phyloP scores from a whole-genome alignment of 2,888 invertebrate genomes.

The Atethmia centrago region DNA sequence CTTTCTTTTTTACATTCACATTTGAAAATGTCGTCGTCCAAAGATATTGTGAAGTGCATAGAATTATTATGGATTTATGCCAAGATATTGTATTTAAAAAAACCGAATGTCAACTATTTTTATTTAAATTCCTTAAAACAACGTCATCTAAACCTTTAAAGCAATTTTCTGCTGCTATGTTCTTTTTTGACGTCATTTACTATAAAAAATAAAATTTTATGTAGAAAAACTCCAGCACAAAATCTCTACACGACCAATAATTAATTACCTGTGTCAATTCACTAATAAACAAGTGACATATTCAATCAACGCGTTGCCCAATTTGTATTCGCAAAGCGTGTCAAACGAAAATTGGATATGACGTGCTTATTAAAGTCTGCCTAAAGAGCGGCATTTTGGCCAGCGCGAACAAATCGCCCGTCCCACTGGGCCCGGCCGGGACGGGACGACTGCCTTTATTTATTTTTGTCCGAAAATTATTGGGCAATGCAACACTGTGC shows the following conservation, averaged over 20 bases:
- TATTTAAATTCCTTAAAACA: conserved; percentile 9
- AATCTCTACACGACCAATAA: conserved; percentile 4
- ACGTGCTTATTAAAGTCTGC: conserved; percentile 87
- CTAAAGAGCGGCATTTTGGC: conserved; percentile 89
- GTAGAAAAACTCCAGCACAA: background rate
- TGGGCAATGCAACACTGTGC: conserved; percentile 60
- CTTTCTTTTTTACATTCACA: conserved; percentile 20
- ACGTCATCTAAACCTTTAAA: background rate
- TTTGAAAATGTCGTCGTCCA: conserved; percentile 1
- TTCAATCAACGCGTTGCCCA: conserved; percentile 78
- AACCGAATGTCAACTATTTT: background rate
- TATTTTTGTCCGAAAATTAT: conserved; percentile 75
- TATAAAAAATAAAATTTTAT: too few species aligned
- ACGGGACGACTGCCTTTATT: conserved; percentile 74
- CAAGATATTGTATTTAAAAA: conserved; percentile 37
- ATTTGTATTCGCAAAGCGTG: conserved; percentile 84
- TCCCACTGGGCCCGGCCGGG: conserved; percentile 79
- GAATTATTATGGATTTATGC: conserved; percentile 29
- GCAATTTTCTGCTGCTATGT: background rate
- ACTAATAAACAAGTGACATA: conserved; percentile 73
- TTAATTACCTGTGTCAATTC: conserved; percentile 65
- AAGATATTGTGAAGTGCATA: conserved; percentile 16
- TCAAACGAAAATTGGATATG: conserved; percentile 87
- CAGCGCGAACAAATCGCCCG: conserved; percentile 82
- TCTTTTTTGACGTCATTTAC: background rate